Evolutionary conservation across 2,888 invertebrate species (phyloP).

Genomic region (Diloba caeruleocephala): DNA sequence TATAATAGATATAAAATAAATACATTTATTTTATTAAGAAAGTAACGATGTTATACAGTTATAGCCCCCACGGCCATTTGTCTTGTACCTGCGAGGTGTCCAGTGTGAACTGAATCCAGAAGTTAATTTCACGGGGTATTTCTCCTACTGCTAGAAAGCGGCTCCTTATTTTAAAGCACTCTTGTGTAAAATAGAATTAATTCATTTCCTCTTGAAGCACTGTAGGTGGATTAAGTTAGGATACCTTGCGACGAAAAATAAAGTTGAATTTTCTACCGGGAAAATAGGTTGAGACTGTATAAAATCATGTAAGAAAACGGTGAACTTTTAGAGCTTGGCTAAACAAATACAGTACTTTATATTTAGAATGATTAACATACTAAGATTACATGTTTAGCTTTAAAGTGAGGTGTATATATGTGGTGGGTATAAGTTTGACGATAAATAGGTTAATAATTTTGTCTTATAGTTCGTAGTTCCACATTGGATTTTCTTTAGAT

Average conservation of each 20-base stretch:
- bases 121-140: slow-evolving; percentile 87
- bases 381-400: too few species aligned
- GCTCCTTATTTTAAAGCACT: slow-evolving; percentile 76
- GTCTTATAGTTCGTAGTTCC: too few species aligned
- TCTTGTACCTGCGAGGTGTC: slow-evolving; percentile 84
- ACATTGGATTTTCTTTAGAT: too few species aligned
- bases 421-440: too few species aligned
- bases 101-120: slow-evolving; percentile 78
- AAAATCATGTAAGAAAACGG: slow-evolving; percentile 20
- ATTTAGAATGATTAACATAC: too few species aligned
- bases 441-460: too few species aligned
- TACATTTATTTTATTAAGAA: slow-evolving; percentile 41
- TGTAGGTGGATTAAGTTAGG: slow-evolving; percentile 59
- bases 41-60: slow-evolving; percentile 59
- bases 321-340: slow-evolving; percentile 4
- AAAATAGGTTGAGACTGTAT: slow-evolving; percentile 14
- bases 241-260: slow-evolving; percentile 55
- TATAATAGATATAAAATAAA: too few species aligned
- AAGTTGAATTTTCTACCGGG: slow-evolving; percentile 29
- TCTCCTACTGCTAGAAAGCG: slow-evolving; percentile 76
- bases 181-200: slow-evolving; percentile 82
- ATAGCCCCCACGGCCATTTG: slow-evolving; percentile 69
- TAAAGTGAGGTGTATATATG: too few species aligned
- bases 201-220: slow-evolving; percentile 66
- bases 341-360: neutral